A percentile compares a stretch with the other conserved stretches of the same genome.
These are phyloP conservation scores for Wasmannia auropunctata DNA, from an alignment of 1,140 invertebrate genomes.

Conservation along the genomic window DNA sequence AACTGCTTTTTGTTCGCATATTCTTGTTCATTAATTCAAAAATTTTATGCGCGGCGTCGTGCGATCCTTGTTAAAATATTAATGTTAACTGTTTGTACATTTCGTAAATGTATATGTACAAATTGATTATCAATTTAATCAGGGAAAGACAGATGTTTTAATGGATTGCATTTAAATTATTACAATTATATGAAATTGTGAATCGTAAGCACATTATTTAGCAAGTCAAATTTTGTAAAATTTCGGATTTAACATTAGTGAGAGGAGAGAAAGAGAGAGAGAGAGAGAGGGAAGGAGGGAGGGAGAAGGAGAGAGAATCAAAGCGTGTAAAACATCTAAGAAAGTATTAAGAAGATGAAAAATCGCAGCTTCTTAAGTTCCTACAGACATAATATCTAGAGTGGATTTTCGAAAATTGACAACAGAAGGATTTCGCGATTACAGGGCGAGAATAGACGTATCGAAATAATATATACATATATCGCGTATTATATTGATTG, in stretches of 20 bases:
- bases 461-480: constrained; percentile 31
- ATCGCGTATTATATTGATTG: constrained; percentile 60
- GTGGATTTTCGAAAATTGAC: constrained; percentile 27
- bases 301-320: constrained; percentile 17
- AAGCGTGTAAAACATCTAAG: constrained; percentile 28
- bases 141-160: not conserved
- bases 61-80: constrained; percentile 12
- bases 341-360: constrained; percentile 33
- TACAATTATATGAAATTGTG: constrained; percentile 4
- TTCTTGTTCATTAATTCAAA: not conserved
- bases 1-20: constrained; percentile 1
- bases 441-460: not conserved
- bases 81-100: not conserved
- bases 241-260: constrained; percentile 9
- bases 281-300: no score
- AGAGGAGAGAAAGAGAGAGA: constrained; percentile 20
- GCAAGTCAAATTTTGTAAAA: constrained; percentile 2
- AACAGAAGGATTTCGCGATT: not conserved
- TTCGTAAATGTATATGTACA: not conserved
- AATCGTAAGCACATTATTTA: not conserved
- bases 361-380: constrained; percentile 3
- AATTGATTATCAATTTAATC: not conserved
- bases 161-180: not conserved
- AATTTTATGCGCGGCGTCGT: constrained; percentile 12
- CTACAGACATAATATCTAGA: constrained; percentile 4